These are phyloP conservation scores for Pristionchus mayeri DNA, from an alignment of 2,888 invertebrate species.

Conservation along the genomic window DNA sequence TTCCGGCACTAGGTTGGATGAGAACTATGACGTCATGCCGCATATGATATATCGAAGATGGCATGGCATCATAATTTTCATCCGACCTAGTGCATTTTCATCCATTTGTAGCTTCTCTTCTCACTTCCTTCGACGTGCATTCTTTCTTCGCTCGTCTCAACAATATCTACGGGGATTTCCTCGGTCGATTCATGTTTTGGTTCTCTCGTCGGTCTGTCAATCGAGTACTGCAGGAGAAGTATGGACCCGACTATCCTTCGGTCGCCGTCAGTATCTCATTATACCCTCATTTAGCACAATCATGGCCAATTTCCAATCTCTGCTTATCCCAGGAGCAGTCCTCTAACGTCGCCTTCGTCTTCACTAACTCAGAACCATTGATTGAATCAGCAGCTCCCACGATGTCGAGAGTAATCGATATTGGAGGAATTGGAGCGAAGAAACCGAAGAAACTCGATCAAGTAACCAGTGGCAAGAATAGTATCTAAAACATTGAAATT, in stretches of 20 bases:
- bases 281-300: background rate
- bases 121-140: background rate
- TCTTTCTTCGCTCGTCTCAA: constrained; percentile 8
- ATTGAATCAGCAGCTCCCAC: constrained; percentile 31
- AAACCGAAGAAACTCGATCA: background rate
- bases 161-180: background rate
- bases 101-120: background rate
- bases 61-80: too few species aligned
- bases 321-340: background rate
- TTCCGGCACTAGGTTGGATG: too few species aligned
- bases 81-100: too few species aligned
- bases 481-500: too few species aligned
- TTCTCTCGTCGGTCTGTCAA: background rate
- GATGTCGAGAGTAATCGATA: constrained; percentile 22
- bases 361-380: constrained; percentile 17
- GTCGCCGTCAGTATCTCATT: background rate
- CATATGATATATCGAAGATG: background rate
- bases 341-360: constrained; percentile 14
- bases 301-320: background rate
- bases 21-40: too few species aligned
- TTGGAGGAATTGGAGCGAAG: constrained; percentile 27
- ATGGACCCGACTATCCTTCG: background rate
- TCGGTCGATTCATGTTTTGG: background rate
- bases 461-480: too few species aligned
- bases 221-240: background rate